Evolutionary conservation across 2,888 invertebrate genomes (phyloP), one percentile per base, ranked within the genome.

Genomic region (Callyntrura sp.): DNA sequence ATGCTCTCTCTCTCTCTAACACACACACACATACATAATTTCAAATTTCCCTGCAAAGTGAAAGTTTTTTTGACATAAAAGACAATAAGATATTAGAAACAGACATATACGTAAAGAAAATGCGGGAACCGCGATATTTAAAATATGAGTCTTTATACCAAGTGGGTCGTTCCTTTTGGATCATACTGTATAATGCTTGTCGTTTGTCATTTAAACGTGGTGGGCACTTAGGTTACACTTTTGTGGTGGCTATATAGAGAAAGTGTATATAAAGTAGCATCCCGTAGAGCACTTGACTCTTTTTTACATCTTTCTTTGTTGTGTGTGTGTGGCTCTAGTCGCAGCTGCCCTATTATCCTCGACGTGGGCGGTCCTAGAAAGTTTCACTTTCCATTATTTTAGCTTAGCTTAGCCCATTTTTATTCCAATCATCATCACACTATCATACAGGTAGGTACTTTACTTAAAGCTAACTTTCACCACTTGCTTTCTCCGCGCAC

Each of bases 91-190:
- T n/a, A n/a, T n/a, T n/a, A n/a, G n/a, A n/a, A n/a, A n/a, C n/a
- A n/a, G n/a, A n/a, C n/a, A n/a, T n/a, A n/a, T n/a, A n/a, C n/a
- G n/a, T n/a, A n/a, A n/a, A n/a, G n/a, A n/a, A n/a, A n/a, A n/a
- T n/a, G n/a, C n/a, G n/a, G n/a, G n/a, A n/a, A n/a, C n/a, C n/a
- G n/a, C n/a, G n/a, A n/a, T n/a, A n/a, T n/a, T n/a, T n/a, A n/a
- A n/a, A n/a, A n/a, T n/a, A n/a, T n/a, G n/a, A n/a, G n/a, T 78
- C 48, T 78, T 78, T 55, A 78, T 78, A 35, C 35, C 6, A 35
- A 2, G 35, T 35, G 35, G 35, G 35, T 35, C 35, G 6, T 35
- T 35, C 3, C 6, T 4, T 35, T 35, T 35, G 35, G 35, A 35
- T 6, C 35, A 35, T 35, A 35, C 35, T 35, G 35, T 35, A 35